phyloP scores from a whole-genome alignment of 2,113 vertebrate species.

The Actenoides lindsayi region DNA sequence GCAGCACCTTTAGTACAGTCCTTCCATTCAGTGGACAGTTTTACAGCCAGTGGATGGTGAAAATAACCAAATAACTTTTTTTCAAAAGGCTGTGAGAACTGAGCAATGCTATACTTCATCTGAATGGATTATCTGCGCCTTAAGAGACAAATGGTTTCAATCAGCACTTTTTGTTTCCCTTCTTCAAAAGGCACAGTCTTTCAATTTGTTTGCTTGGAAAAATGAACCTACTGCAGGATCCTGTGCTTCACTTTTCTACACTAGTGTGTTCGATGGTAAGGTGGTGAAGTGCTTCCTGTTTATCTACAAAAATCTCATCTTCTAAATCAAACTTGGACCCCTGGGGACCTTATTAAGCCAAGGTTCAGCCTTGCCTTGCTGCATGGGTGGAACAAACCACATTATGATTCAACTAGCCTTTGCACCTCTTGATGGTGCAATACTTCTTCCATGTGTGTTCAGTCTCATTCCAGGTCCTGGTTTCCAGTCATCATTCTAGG shows the following conservation, averaged over 20 bases:
- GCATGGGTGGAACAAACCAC: neutral
- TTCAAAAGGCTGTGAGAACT: neutral
- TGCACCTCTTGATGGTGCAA: neutral
- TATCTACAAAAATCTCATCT: neutral
- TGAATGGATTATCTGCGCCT: neutral
- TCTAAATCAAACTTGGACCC: neutral
- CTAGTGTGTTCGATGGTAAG: neutral
- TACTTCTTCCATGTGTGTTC: rapidly evolving
- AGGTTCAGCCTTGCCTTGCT: neutral
- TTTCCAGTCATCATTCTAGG: rapidly evolving
- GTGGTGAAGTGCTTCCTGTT: neutral
- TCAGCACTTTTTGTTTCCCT: neutral
- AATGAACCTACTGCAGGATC: neutral
- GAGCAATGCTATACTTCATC: neutral
- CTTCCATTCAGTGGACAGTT: neutral
- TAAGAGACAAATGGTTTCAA: neutral
- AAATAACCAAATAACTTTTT: neutral
- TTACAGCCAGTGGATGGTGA: neutral
- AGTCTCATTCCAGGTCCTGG: neutral
- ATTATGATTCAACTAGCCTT: neutral
- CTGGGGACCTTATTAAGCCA: neutral
- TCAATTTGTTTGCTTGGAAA: neutral
- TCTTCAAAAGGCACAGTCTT: neutral
- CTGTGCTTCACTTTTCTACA: neutral
- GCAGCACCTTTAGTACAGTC: neutral